These are phyloP conservation scores for Subanguina moxae DNA, from an alignment of 1,140 invertebrate genomes.

Conservation along the genomic window DNA sequence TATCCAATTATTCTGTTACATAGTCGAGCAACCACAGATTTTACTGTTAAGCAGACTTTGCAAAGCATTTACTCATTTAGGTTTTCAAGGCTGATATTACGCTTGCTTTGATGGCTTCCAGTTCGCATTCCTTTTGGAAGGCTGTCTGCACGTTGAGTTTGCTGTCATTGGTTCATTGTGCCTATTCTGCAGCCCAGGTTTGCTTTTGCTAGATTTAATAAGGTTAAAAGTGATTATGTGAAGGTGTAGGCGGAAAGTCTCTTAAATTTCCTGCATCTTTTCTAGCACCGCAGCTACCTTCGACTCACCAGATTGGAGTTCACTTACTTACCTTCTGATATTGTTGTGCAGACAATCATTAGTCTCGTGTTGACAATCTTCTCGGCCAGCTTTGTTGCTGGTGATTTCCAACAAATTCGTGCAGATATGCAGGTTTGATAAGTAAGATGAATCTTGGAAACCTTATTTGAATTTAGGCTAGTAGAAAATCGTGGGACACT, in stretches of 20 bases:
- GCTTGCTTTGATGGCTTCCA: constrained; percentile 1
- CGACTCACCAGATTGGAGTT: constrained; percentile 41
- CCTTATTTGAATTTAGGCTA: constrained; percentile 25
- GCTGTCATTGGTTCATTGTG: constrained; percentile 46
- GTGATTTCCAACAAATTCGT: constrained; percentile 48
- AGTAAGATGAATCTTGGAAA: neutral
- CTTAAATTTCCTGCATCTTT: neutral
- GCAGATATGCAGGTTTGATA: constrained; percentile 35
- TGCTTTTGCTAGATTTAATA: neutral
- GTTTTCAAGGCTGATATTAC: neutral
- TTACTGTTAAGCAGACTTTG: too few relatives aligned
- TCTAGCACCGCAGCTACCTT: constrained; percentile 50
- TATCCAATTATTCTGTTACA: too few relatives aligned
- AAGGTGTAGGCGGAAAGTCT: too few relatives aligned
- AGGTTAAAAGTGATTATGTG: too few relatives aligned
- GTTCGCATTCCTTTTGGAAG: constrained; percentile 38
- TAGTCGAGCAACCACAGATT: too few relatives aligned
- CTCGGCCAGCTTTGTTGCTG: constrained; percentile 38
- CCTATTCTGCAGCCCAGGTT: constrained; percentile 50
- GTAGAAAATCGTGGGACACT: constrained; percentile 40
- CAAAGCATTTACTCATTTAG: neutral
- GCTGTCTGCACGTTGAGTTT: constrained; percentile 32
- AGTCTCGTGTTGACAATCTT: constrained; percentile 36
- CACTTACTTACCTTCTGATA: constrained; percentile 36
- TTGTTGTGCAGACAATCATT: constrained; percentile 43